Percentiles rank a stretch among this genome's conserved stretches.
Evolutionary conservation across 2,888 invertebrate species (phyloP).

Genomic region (Nemoura dubitans): DNA sequence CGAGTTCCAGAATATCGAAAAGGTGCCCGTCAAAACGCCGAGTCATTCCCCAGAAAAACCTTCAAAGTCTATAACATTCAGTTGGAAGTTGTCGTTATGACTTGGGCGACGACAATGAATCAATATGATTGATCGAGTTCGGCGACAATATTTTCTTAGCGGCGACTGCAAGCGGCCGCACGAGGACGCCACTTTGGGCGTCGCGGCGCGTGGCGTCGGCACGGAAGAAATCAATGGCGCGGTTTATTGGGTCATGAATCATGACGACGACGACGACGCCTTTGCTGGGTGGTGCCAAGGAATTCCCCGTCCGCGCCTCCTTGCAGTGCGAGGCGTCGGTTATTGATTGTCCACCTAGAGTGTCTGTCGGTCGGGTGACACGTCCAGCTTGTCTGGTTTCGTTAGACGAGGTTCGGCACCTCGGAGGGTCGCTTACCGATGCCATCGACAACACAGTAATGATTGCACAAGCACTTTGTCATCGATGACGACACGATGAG

Average conservation of each 20-base stretch:
- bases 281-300: background rate
- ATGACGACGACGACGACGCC: background rate
- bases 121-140: background rate
- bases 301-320: too few relatives aligned
- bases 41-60: background rate
- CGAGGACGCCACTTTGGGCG: background rate
- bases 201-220: background rate
- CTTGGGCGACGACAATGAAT: background rate
- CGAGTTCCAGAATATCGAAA: background rate
- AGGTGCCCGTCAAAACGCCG: background rate
- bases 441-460: background rate
- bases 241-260: slow-evolving; percentile 23
- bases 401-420: background rate
- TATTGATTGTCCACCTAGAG: background rate
- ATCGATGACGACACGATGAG: background rate
- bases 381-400: background rate
- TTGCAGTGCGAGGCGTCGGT: background rate
- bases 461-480: background rate
- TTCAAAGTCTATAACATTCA: background rate
- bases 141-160: slow-evolving; percentile 16
- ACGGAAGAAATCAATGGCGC: slow-evolving; percentile 16
- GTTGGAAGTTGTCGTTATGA: background rate
- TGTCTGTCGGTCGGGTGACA: background rate
- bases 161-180: background rate
- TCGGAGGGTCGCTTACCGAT: background rate